Percentiles rank a stretch among this genome's conserved stretches.
phyloP scores from a whole-genome alignment of 2,113 vertebrate genomes.

The Indicator maculatus region DNA sequence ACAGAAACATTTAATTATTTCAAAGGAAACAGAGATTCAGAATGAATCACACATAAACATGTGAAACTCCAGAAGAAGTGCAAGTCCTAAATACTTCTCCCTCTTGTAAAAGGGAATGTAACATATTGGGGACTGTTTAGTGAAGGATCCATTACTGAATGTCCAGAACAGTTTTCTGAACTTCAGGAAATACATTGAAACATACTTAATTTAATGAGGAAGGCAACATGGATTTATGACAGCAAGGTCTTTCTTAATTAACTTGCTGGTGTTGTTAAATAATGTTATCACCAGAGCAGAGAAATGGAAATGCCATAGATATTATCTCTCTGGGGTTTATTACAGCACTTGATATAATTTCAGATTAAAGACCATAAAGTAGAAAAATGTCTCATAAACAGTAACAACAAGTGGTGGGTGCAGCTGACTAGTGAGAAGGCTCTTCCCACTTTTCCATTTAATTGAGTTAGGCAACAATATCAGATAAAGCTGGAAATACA shows the following conservation, averaged over 20 bases:
- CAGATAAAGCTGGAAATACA: conserved; percentile 62
- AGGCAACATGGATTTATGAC: conserved; percentile 68
- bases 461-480: conserved; percentile 57
- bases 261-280: conserved; percentile 67
- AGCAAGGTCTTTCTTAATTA: conserved; percentile 74
- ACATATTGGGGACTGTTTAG: background rate
- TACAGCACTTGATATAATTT: conserved; percentile 69
- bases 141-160: background rate
- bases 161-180: conserved; percentile 51
- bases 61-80: background rate
- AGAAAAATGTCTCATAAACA: conserved; percentile 68
- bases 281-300: conserved; percentile 69
- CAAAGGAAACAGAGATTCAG: conserved; percentile 35
- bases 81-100: background rate
- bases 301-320: conserved; percentile 68
- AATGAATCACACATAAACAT: background rate
- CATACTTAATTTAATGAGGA: conserved; percentile 56
- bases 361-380: conserved; percentile 68
- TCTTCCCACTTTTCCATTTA: conserved; percentile 15
- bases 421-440: background rate
- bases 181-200: conserved; percentile 18
- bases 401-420: conserved; percentile 55
- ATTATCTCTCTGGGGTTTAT: conserved; percentile 71
- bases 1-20: background rate
- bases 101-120: background rate